phyloP scores from a whole-genome alignment of 2,888 invertebrate species.

The Trachelus iudaicus region DNA sequence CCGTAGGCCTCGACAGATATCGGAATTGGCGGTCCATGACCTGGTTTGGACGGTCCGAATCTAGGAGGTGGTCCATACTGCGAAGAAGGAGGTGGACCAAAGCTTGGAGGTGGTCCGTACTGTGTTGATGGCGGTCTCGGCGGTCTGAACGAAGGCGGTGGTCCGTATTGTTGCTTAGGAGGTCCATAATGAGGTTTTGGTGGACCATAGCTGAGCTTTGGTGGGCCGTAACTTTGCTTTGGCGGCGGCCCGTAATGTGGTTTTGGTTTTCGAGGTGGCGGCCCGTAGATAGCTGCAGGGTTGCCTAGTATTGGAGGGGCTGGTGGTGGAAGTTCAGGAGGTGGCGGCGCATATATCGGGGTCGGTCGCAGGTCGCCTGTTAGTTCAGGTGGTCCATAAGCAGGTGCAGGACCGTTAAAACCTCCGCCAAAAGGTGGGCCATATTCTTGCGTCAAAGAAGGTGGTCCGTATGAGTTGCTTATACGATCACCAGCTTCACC shows the following conservation, averaged over 20 bases:
- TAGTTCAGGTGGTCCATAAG: slow-evolving; percentile 64
- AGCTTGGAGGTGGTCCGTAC: slow-evolving; percentile 40
- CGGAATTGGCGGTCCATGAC: slow-evolving; percentile 51
- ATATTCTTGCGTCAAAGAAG: slow-evolving; percentile 52
- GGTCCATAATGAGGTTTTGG: slow-evolving; percentile 67
- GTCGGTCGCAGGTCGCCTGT: slow-evolving; percentile 60
- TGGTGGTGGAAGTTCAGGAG: slow-evolving; percentile 59
- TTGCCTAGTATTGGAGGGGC: slow-evolving; percentile 31
- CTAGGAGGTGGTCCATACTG: slow-evolving; percentile 19
- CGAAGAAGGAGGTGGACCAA: slow-evolving; percentile 29
- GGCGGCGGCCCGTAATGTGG: slow-evolving; percentile 53
- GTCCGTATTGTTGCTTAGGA: slow-evolving; percentile 61
- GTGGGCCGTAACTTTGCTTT: slow-evolving; percentile 67
- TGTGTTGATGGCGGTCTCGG: slow-evolving; percentile 52
- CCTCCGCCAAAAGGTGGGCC: slow-evolving; percentile 53
- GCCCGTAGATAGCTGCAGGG: slow-evolving; percentile 49
- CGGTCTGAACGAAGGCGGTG: slow-evolving; percentile 62
- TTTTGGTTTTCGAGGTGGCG: slow-evolving; percentile 55
- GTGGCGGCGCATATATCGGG: slow-evolving; percentile 68
- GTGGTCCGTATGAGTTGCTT: slow-evolving; percentile 45
- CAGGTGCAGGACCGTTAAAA: slow-evolving; percentile 57
- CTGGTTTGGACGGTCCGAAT: slow-evolving; percentile 29
- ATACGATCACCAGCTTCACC: slow-evolving; percentile 55
- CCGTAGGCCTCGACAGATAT: slow-evolving; percentile 58
- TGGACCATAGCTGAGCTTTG: slow-evolving; percentile 56